These are phyloP conservation scores for Chondrilla cf. caribensis DNA, from an alignment of 37 sponge, comb jelly and placozoan genomes.

Conservation along the genomic window DNA sequence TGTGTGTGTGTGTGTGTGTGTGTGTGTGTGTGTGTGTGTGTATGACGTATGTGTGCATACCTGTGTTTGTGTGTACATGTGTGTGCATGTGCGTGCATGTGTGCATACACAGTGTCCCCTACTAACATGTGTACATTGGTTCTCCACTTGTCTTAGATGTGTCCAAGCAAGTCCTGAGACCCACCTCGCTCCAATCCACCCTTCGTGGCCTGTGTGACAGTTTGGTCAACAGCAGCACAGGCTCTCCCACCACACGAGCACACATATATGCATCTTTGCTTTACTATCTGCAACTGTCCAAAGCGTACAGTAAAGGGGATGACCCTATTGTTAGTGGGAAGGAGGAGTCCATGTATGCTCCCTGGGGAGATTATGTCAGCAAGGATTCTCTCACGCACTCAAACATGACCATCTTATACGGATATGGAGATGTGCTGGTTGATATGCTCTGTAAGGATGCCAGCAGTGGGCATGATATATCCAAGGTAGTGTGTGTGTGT, in stretches of 20 bases:
- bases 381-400: conserved; percentile 24
- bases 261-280: conserved; percentile 76
- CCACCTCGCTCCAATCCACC: conserved; percentile 59
- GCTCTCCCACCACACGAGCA: conserved; percentile 27
- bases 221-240: conserved; percentile 12
- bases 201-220: conserved; percentile 48
- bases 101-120: no score
- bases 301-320: conserved; percentile 12
- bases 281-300: conserved; percentile 74
- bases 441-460: conserved; percentile 89
- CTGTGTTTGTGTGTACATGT: no score
- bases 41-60: background rate
- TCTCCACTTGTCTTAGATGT: no score
- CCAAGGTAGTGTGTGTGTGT: conserved; percentile 38
- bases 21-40: conserved; percentile 14
- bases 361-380: conserved; percentile 1
- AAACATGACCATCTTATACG: conserved; percentile 54
- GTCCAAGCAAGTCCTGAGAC: conserved; percentile 21
- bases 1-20: conserved; percentile 22
- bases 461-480: conserved; percentile 76
- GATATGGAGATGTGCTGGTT: conserved; percentile 87
- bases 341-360: background rate
- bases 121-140: no score
- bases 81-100: no score
- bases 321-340: background rate